Conservation (phyloP, 2,797 vertebrate genomes). For the Urosaurus nigricauda region DNA sequence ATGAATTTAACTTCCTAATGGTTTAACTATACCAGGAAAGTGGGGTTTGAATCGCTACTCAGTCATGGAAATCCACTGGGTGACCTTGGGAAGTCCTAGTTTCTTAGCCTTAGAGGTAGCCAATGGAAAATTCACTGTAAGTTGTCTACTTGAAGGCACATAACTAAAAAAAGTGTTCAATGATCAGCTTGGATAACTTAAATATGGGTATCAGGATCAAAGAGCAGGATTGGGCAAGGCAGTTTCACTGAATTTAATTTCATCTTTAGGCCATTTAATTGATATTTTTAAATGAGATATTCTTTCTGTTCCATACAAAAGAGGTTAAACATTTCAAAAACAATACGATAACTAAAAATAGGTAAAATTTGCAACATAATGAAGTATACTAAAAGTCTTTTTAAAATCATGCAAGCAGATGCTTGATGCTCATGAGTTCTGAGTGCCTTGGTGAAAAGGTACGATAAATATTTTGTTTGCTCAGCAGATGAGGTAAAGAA, state of each 20-base stretch:
- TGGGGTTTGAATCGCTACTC: background rate
- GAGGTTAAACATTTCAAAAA: background rate
- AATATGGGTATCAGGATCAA: background rate
- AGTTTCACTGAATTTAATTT: background rate
- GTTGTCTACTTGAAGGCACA: too few relatives aligned
- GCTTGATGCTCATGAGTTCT: background rate
- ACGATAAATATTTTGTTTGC: background rate
- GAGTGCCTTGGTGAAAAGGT: background rate
- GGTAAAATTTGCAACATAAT: background rate
- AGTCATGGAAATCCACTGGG: too few relatives aligned
- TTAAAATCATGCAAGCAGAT: background rate
- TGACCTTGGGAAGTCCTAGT: too few relatives aligned
- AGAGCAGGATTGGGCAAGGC: background rate
- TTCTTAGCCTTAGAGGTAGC: too few relatives aligned
- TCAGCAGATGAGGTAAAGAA: background rate
- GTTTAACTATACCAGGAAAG: too few relatives aligned
- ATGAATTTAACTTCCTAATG: constrained; percentile 1
- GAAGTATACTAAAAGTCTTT: background rate
- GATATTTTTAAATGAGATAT: background rate
- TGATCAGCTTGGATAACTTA: background rate
- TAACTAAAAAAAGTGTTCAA: too few relatives aligned
- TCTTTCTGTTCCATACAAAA: background rate
- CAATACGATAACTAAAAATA: background rate
- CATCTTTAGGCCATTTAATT: background rate
- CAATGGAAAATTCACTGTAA: too few relatives aligned